Conservation (phyloP, 2,113 vertebrate genomes). For the Antechinus stuartii region DNA sequence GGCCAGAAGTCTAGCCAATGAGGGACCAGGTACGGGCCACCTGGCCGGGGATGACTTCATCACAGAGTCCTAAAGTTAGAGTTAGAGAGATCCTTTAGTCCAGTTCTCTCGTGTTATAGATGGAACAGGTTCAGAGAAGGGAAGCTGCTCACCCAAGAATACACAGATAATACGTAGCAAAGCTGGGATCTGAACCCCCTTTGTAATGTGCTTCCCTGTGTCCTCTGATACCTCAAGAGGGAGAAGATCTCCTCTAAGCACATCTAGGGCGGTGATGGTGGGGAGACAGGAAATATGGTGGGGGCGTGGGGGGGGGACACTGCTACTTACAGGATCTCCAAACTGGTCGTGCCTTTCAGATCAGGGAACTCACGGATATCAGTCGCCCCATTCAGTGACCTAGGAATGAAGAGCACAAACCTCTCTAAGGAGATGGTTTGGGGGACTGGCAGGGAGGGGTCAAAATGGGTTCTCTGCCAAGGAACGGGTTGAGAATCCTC, state of each 20-base stretch:
- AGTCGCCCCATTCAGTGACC: constrained; percentile 93
- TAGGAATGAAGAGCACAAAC: constrained; percentile 69
- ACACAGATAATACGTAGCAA: background rate
- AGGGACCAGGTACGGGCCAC: background rate
- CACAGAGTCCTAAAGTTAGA: background rate
- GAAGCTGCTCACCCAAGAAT: background rate
- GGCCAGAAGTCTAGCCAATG: background rate
- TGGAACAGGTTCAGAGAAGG: background rate
- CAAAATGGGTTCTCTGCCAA: background rate
- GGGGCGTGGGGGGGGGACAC: constrained; percentile 16
- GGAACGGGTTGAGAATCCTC: background rate
- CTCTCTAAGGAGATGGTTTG: background rate
- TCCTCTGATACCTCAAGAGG: background rate
- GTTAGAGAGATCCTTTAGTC: background rate
- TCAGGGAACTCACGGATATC: constrained; percentile 94
- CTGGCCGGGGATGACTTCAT: background rate
- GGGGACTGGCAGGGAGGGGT: background rate
- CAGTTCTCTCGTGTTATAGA: background rate
- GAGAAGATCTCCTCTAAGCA: background rate
- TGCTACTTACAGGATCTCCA: constrained; percentile 94
- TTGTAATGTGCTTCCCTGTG: background rate
- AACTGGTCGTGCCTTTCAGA: constrained; percentile 95
- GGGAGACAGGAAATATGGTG: background rate
- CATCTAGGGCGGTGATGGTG: background rate
- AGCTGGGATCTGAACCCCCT: background rate